Base-by-base conservation (phyloP, 1,140 invertebrate species). In the Formica exsecta region DNA sequence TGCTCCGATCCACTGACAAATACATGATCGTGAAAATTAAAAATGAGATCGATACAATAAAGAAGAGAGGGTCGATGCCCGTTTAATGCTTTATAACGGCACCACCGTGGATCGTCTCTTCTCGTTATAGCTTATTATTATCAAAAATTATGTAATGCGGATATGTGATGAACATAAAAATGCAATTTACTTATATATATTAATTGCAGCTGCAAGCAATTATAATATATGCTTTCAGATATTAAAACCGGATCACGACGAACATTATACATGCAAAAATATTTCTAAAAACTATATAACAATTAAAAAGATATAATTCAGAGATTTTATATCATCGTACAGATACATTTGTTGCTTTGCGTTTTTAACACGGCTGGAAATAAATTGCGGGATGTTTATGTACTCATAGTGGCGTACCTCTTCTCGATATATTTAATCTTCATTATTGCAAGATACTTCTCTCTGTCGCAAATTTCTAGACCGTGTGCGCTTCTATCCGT, bases 371-470 rank as follows among this genome's bases (percentile, higher is more conserved):
- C 48, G 22, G n/a, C 61, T 32, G 48, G 62, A 38, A 85, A 77
- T 75, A 85, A 85, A 85, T 32, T 65, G 25, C 51, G 25, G 38
- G 54, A 3, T 54, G 48, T 76, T 77, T 48, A 61, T 86, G 38
- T 38, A 64, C 36, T 41, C 13, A 51, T 16, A 11, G 19, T 13
- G 38, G 22, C 38, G n/a, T 65, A 65, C 25, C 29, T 86, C 57
- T 11, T 61, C 48, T 51, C 51, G 61, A 64, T 41, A 73, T 32
- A 79, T 89, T 48, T 54, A 64, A 89, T 61, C 62, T 48, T 74
- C 87, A 86, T 90, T 90, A 90, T 85, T 48, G 6, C 70, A 61
- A 59, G 57, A 76, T 61, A 57, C 59, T 81, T 38, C 65, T 61
- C 9, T 3, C 11, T 2, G 44, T 87, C 80, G 61, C 73, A 38